These are phyloP conservation scores for Tragelaphus scriptus DNA, from an alignment of 2,113 vertebrate genomes.

Conservation along the genomic window DNA sequence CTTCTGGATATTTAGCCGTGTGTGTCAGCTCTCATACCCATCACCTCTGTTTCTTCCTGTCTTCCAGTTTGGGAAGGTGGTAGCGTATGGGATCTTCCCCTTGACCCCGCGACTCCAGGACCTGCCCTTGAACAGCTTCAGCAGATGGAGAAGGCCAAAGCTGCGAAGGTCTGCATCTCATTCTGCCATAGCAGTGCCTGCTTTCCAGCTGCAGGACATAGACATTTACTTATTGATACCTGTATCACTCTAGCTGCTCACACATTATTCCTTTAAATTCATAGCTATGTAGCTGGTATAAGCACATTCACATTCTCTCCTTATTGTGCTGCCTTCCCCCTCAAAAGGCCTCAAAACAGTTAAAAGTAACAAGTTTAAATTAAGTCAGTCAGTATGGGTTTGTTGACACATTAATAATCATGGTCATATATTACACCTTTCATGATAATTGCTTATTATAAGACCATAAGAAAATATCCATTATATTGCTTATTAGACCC, in stretches of 20 bases:
- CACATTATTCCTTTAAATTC: background rate
- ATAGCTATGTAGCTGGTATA: background rate
- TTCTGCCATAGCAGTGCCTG: background rate
- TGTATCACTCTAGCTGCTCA: background rate
- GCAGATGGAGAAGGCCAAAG: conserved; percentile 95
- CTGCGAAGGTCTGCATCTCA: conserved; percentile 83
- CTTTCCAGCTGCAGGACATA: background rate
- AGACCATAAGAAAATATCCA: background rate
- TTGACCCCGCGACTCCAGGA: conserved; percentile 89
- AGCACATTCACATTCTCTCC: background rate
- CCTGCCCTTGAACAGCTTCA: conserved; percentile 97
- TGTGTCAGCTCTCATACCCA: background rate
- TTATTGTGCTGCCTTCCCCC: background rate
- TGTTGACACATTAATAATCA: background rate
- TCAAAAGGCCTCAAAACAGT: background rate
- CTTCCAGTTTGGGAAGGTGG: conserved; percentile 93
- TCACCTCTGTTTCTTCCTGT: background rate
- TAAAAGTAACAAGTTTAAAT: background rate
- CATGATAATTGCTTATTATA: background rate
- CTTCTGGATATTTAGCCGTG: background rate
- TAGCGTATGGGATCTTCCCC: conserved; percentile 98
- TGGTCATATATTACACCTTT: background rate
- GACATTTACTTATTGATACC: background rate
- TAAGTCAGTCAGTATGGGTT: background rate
- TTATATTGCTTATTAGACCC: background rate